phyloP scores from a whole-genome alignment of 35 echinoderm and acorn worm species.

The Ptychodera flava region DNA sequence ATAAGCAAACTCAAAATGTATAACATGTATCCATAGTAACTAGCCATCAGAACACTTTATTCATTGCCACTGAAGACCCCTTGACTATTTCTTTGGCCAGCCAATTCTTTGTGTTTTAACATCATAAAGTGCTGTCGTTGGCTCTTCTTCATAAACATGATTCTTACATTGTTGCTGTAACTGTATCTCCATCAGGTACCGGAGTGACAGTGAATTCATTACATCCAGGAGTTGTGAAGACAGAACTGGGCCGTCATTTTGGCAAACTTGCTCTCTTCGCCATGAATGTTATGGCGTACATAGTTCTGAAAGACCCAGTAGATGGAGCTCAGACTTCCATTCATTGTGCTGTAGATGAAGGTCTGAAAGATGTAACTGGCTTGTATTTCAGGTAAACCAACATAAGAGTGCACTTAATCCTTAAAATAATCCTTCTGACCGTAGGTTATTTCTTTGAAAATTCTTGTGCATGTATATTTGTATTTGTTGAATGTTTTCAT shows the following conservation, averaged over 20 bases:
- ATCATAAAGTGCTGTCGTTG: not conserved
- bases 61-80: too few species aligned
- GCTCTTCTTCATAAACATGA: not conserved
- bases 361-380: slow-evolving; percentile 28
- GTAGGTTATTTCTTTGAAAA: too few species aligned
- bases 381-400: slow-evolving; percentile 79
- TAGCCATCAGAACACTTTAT: too few species aligned
- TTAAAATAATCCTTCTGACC: too few species aligned
- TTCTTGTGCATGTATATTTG: too few species aligned
- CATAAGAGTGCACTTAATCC: too few species aligned
- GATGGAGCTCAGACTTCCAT: slow-evolving; percentile 67
- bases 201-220: slow-evolving; percentile 3
- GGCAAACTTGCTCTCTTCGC: not conserved
- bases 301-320: slow-evolving; percentile 25
- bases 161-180: not conserved
- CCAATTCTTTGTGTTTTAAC: not conserved
- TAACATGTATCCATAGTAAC: not conserved
- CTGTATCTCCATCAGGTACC: not conserved
- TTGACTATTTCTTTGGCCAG: not conserved
- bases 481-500: too few species aligned
- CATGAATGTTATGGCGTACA: not conserved
- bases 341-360: slow-evolving; percentile 52
- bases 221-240: slow-evolving; percentile 3
- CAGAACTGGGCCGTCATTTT: not conserved
- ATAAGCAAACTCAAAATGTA: not conserved